Conservation (phyloP, 2,888 invertebrate species). For the Aphodius granarius region DNA sequence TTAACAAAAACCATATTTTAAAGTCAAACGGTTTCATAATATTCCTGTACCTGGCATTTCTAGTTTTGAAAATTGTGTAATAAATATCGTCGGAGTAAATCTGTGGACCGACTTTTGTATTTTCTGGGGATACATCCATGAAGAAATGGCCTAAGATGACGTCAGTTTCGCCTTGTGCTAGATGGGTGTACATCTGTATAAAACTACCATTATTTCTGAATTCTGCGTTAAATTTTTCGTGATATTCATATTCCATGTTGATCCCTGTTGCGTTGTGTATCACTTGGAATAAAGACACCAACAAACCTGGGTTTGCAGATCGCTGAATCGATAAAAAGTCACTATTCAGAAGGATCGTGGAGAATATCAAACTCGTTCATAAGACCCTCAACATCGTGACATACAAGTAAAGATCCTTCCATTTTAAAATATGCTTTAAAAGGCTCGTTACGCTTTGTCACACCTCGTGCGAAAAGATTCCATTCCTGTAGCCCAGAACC, state of each 20-base stretch:
- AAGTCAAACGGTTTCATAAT: slow-evolving; percentile 28
- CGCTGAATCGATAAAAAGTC: too few relatives aligned
- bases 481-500: too few relatives aligned
- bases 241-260: slow-evolving; percentile 16
- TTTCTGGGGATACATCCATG: slow-evolving; percentile 32
- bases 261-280: slow-evolving; percentile 20
- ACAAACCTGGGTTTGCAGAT: slow-evolving; percentile 21
- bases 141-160: slow-evolving; percentile 35
- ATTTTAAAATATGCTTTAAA: too few relatives aligned
- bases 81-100: slow-evolving; percentile 29
- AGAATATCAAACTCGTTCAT: too few relatives aligned
- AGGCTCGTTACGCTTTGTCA: too few relatives aligned
- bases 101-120: slow-evolving; percentile 33
- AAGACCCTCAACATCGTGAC: too few relatives aligned
- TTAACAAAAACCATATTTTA: slow-evolving; percentile 27
- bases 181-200: slow-evolving; percentile 11
- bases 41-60: slow-evolving; percentile 29
- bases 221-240: slow-evolving; percentile 16
- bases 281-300: slow-evolving; percentile 23
- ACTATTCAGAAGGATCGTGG: too few relatives aligned
- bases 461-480: too few relatives aligned
- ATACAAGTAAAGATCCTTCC: too few relatives aligned
- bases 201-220: slow-evolving; percentile 19
- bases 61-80: slow-evolving; percentile 26
- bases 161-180: slow-evolving; percentile 22